phyloP scores from a whole-genome alignment of 2,797 vertebrate genomes.

The Ctenopoma multispine region DNA sequence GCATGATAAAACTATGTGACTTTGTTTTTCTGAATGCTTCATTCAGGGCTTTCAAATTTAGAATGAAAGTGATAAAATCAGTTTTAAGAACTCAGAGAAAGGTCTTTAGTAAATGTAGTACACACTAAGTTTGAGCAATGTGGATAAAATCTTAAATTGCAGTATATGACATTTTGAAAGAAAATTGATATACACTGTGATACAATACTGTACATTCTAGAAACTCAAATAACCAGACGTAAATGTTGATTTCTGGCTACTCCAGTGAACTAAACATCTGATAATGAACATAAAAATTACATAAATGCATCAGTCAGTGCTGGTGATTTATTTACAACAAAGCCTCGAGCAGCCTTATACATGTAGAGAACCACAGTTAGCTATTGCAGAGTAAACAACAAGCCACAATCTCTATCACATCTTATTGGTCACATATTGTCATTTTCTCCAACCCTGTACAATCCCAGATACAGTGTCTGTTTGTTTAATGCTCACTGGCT shows the following conservation, averaged over 20 bases:
- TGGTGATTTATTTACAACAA: not conserved
- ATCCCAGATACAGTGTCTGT: not conserved
- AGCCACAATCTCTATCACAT: not conserved
- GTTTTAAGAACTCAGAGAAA: no score
- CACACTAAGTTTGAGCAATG: not conserved
- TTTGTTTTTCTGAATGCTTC: conserved; percentile 3
- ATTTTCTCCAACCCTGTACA: not conserved
- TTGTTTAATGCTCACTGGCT: not conserved
- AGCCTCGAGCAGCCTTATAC: not conserved
- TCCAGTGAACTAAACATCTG: not conserved
- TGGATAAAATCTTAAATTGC: not conserved
- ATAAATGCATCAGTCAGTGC: not conserved
- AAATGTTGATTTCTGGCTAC: not conserved
- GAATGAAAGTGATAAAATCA: not conserved
- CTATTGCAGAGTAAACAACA: not conserved
- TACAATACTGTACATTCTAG: not conserved
- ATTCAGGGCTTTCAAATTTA: not conserved
- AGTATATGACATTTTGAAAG: not conserved
- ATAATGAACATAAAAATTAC: not conserved
- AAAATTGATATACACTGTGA: not conserved
- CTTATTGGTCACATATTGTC: not conserved
- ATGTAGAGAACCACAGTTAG: not conserved
- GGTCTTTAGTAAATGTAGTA: not conserved
- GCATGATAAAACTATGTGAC: conserved; percentile 2
- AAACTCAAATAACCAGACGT: not conserved